Base-by-base conservation (phyloP, 2,888 invertebrate species). In the Drosophila leonis region DNA sequence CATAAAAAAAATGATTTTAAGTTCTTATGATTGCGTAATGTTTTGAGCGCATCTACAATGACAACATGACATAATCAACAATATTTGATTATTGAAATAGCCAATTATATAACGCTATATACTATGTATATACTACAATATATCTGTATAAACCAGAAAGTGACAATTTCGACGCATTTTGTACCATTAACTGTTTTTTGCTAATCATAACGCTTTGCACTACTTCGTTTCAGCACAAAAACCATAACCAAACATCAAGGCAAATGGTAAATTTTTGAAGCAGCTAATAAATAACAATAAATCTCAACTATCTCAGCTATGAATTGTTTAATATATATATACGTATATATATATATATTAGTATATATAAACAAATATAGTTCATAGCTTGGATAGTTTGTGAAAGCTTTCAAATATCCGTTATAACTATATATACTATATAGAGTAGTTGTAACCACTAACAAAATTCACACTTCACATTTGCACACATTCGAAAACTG, bases 211-310 rank as follows among this genome's bases (percentile, higher is more conserved):
- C 84, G 84, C 84, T 84, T 88, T 88, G 83, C 87, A 86, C 81
- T 84, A 82, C 82, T 89, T 90, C 90, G 82, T 96, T 96, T 94
- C 96, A 97, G 96, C 96, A 96, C 96, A 94, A 96, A 96, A 95
- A 95, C 96, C 94, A 96, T 96, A 95, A 96, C 96, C 94, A 95
- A 96, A 94, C 96, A 96, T 95, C 95, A 95, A 95, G 96, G 96
- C 94, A 95, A 96, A 96, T 96, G 96, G 96, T 97, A 96, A 96
- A 91, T 87, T 90, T 78, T 75, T 76, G 76, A 88, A 88, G 74
- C 85, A 84, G 84, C 88, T 82, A 76, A 80, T 83, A 83, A 68
- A 27, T 78, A 82, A 80, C 62, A 64, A 64, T 27, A 29, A 29
- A 31, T 29, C 57, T 65, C 56, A 46, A 65, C 56, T 41, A 49